Evolutionary conservation across 2,888 invertebrate genomes (phyloP), one percentile per base, ranked within the genome.

Genomic region (Cyclophora punctaria): DNA sequence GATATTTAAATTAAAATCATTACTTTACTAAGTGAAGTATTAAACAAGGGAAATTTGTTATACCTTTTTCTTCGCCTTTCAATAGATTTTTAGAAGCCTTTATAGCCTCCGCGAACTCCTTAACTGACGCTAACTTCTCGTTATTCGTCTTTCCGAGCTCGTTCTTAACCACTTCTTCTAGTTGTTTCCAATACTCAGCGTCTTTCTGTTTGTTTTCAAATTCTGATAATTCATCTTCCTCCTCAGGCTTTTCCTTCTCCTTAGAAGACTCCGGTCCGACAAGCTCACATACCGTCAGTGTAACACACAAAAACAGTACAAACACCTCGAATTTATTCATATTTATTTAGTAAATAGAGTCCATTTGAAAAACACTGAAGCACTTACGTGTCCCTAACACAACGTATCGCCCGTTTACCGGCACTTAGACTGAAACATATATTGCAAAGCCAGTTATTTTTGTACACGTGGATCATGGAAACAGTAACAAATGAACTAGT

Each of bases 371-470:
- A 64, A 60, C 63, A 50, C 48, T 37, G 5, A 58, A 71, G 59
- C 64, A 81, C 74, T 82, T 83, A 85, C 83, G 85, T 84, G 84
- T 84, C 80, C 78, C 57, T 69, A 68, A 55, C 46, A 42, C 34
- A 50, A 46, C 1, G 37, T 5, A 33, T 44, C 34, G 34, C 35
- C 46, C 44, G 44, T 53, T 47, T 41, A 20, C 49, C 43, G 43
- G 34, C 46, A 41, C 4, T 37, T 33, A 43, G 7, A 37, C 4
- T 37, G 37, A 37, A 37, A 37, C 20, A 20, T 6, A 37, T 44
- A 5, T 41, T 5, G 33, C 45, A 53, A 20, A 42, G 57, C 68
- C 63, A 48, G 44, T 67, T 49, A 51, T 37, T 33, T 51, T 53
- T 44, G 56, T 45, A 53, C 51, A 54, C 56, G 56, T 55, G 33